These are phyloP conservation scores for Varecia variegata DNA, from an alignment of 2,797 vertebrate species.

Conservation along the genomic window DNA sequence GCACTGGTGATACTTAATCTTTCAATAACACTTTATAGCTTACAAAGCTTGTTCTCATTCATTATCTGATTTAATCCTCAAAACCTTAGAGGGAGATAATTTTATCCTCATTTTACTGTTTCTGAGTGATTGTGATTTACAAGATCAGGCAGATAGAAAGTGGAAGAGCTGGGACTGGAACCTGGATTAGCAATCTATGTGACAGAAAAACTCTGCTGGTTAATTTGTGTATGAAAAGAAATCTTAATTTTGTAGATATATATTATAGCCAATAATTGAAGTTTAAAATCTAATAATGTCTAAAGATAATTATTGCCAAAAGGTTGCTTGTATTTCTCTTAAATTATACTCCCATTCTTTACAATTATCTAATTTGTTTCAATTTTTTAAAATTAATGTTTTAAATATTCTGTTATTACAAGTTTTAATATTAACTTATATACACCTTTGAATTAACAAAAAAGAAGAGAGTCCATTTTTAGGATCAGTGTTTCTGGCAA, in stretches of 20 bases:
- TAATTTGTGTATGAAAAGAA: background rate
- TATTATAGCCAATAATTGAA: background rate
- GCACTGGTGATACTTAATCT: slow-evolving; percentile 43
- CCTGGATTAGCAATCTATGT: background rate
- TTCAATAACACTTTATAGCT: slow-evolving; percentile 48
- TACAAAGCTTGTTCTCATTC: slow-evolving; percentile 43
- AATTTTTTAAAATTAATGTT: slow-evolving; percentile 27
- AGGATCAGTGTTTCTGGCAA: slow-evolving; percentile 14
- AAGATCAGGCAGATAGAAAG: background rate
- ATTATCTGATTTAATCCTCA: slow-evolving; percentile 59
- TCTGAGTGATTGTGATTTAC: slow-evolving; percentile 50
- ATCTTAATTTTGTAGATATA: background rate
- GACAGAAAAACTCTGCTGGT: background rate
- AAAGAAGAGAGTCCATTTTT: slow-evolving; percentile 24
- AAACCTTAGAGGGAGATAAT: slow-evolving; percentile 41
- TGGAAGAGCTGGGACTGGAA: background rate
- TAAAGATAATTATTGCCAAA: slow-evolving; percentile 30
- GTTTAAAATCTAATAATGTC: background rate
- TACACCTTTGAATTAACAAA: slow-evolving; percentile 6
- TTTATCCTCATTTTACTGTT: slow-evolving; percentile 54
- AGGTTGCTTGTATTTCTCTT: background rate
- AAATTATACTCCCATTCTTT: background rate
- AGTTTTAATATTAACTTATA: background rate
- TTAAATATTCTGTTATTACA: slow-evolving; percentile 2
- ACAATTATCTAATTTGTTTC: background rate